Evolutionary conservation across 2,888 invertebrate species (phyloP).

Genomic region (Rotaria sp.): DNA sequence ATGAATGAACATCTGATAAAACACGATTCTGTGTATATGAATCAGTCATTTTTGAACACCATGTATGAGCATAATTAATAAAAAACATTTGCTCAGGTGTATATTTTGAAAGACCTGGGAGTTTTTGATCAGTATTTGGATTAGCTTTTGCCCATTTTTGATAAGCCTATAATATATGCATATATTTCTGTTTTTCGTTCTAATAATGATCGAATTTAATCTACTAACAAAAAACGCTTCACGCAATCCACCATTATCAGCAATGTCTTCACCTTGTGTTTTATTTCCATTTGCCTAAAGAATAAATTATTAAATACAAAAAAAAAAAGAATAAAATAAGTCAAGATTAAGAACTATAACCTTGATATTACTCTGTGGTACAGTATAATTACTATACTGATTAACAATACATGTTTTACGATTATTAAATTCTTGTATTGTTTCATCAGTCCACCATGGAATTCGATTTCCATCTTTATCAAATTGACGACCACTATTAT

Average conservation of each 20-base stretch:
- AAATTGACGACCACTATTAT: constrained; percentile 52
- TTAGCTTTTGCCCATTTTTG: background rate
- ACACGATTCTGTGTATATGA: background rate
- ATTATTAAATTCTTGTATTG: constrained; percentile 76
- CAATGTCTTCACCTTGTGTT: constrained; percentile 33
- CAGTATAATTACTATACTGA: constrained; percentile 77
- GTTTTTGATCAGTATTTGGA: background rate
- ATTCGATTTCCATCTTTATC: constrained; percentile 87
- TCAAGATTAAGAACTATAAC: constrained; percentile 41
- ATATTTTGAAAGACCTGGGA: background rate
- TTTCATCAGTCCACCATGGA: constrained; percentile 93
- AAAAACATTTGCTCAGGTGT: constrained; percentile 15
- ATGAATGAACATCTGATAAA: background rate
- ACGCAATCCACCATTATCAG: constrained; percentile 8
- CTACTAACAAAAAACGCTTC: background rate
- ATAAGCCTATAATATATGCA: background rate
- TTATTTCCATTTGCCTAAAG: constrained; percentile 21
- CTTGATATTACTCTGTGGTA: constrained; percentile 57
- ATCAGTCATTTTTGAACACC: constrained; percentile 20
- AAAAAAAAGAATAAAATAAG: too few species aligned
- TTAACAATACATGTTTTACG: constrained; percentile 78
- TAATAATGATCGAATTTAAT: background rate
- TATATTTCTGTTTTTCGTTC: too few species aligned
- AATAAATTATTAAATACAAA: background rate
- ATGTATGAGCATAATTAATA: constrained; percentile 14